These are phyloP conservation scores for Laterallus jamaicensis DNA, from an alignment of 2,113 vertebrate species.

Conservation along the genomic window DNA sequence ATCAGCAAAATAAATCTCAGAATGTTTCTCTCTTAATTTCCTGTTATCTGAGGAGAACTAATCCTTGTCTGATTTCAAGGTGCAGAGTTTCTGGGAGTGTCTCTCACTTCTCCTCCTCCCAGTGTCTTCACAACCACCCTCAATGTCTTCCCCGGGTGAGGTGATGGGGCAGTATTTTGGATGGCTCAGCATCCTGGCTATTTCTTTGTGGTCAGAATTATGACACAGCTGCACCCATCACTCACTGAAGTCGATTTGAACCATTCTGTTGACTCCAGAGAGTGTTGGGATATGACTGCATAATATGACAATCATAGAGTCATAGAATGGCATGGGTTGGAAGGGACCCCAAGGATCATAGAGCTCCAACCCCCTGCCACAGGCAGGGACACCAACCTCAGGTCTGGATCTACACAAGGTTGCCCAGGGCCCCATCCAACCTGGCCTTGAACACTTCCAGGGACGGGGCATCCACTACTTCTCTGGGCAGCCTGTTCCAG, in stretches of 20 bases:
- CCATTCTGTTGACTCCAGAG: background rate
- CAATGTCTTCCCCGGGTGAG: background rate
- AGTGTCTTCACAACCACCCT: background rate
- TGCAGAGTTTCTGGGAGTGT: background rate
- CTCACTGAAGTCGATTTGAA: background rate
- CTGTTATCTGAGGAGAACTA: background rate
- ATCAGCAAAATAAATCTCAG: constrained; percentile 8
- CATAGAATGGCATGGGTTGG: no score
- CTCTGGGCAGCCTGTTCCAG: no score
- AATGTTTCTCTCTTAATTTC: background rate
- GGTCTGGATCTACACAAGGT: no score
- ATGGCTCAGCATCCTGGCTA: background rate
- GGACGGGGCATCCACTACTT: no score
- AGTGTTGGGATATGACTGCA: background rate
- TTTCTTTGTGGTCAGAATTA: background rate
- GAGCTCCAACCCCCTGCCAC: no score
- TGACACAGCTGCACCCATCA: background rate
- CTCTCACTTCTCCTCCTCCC: background rate
- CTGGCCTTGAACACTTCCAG: no score
- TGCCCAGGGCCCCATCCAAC: no score
- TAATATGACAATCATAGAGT: background rate
- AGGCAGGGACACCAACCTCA: no score
- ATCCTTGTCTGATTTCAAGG: background rate
- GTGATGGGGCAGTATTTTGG: background rate
- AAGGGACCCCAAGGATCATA: no score